These are phyloP conservation scores for Chlamydotis undulata DNA, from an alignment of 2,113 vertebrate species.

Conservation along the genomic window DNA sequence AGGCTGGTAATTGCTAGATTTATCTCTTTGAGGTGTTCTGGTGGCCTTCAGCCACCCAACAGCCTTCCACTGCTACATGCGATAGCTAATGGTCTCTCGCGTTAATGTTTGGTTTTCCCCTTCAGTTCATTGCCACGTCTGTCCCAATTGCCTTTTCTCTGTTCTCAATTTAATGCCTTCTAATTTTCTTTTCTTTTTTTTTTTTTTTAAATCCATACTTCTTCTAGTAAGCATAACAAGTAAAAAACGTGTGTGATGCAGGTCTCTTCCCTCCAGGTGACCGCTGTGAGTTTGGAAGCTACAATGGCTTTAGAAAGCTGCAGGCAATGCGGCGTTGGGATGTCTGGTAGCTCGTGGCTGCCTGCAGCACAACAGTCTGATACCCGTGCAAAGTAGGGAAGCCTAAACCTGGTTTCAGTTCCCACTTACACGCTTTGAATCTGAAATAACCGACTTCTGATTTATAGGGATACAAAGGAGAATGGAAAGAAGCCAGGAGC, in stretches of 20 bases:
- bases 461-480: background rate
- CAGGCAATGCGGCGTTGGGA: background rate
- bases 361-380: background rate
- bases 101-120: background rate
- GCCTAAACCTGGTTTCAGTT: background rate
- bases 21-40: background rate
- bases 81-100: background rate
- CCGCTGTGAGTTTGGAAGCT: background rate
- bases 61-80: background rate
- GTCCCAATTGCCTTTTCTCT: background rate
- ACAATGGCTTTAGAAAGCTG: background rate
- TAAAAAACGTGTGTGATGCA: fast-evolving
- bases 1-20: background rate
- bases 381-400: background rate
- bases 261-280: background rate
- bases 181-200: background rate
- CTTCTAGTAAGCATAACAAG: background rate
- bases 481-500: background rate
- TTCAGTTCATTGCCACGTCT: background rate
- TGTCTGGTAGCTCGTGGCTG: background rate
- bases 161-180: background rate
- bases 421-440: background rate
- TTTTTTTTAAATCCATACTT: background rate
- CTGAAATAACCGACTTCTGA: background rate
- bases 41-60: background rate